Conservation (phyloP, 30 jellyfish, hydroid and myxozoan species). For the Mastigias papua region DNA sequence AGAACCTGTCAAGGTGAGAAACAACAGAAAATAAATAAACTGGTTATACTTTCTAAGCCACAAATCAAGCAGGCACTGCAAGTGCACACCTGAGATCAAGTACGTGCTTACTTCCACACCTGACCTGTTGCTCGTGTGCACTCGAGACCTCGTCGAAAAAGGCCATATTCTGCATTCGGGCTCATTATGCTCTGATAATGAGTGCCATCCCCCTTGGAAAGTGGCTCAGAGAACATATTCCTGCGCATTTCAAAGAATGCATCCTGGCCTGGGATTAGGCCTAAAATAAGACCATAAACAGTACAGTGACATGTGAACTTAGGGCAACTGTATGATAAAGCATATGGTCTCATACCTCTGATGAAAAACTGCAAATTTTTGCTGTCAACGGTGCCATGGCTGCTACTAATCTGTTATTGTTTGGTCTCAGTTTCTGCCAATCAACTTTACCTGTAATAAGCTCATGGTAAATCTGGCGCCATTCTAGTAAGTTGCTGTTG, state of each 20-base stretch:
- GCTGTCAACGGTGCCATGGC: constrained; percentile 10
- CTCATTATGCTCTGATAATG: too few species aligned
- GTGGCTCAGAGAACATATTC: not conserved
- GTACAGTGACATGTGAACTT: not conserved
- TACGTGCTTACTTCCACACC: not conserved
- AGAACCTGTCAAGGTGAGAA: too few species aligned
- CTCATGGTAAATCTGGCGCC: not conserved
- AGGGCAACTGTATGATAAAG: not conserved
- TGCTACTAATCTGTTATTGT: too few species aligned
- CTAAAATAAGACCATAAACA: not conserved
- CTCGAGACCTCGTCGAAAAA: too few species aligned
- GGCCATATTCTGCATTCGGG: not conserved
- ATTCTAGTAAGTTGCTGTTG: not conserved
- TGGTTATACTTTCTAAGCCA: too few species aligned
- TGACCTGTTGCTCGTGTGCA: not conserved
- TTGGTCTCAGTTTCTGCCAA: too few species aligned
- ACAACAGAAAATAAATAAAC: too few species aligned
- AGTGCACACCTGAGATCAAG: too few species aligned
- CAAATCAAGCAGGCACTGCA: too few species aligned
- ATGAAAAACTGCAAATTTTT: not conserved
- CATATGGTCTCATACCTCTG: not conserved
- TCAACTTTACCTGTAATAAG: too few species aligned
- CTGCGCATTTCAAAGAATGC: not conserved
- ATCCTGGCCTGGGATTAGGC: not conserved
- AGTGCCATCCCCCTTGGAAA: not conserved